Percentiles rank a stretch among this genome's conserved stretches.
These are phyloP conservation scores for Camelus bactrianus DNA, from an alignment of 2,113 vertebrate genomes.

Conservation along the genomic window DNA sequence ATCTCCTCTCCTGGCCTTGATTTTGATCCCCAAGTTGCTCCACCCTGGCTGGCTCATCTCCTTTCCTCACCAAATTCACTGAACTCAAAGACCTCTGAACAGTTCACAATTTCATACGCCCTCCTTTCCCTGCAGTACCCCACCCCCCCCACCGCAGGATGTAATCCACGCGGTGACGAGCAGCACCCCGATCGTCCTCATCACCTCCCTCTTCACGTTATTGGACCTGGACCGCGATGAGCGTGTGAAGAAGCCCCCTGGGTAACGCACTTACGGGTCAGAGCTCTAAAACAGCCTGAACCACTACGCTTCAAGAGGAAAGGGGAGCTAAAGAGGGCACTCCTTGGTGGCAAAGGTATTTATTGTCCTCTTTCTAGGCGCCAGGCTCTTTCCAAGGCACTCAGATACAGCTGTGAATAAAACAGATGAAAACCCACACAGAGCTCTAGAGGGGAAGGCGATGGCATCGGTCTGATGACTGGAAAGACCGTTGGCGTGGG, in stretches of 20 bases:
- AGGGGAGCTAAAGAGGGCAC: neutral
- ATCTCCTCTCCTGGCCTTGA: neutral
- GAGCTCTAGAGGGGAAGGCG: neutral
- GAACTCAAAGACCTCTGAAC: neutral
- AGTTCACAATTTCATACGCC: neutral
- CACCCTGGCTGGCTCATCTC: neutral
- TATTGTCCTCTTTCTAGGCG: neutral
- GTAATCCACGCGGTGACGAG: accelerated
- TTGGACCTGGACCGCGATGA: neutral
- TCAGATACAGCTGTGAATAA: neutral
- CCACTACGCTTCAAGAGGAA: neutral
- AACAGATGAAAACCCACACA: neutral
- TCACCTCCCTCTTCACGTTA: neutral
- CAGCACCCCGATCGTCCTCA: neutral
- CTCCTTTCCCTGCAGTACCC: accelerated
- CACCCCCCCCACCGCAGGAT: accelerated
- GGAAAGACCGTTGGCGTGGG: neutral
- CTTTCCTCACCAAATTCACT: neutral
- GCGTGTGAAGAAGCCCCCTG: neutral
- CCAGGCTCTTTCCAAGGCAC: neutral
- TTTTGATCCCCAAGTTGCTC: neutral
- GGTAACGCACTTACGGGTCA: neutral
- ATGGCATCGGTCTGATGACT: neutral
- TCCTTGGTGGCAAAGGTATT: neutral
- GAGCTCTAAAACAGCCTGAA: neutral